Evolutionary conservation across 2,797 vertebrate genomes (phyloP).

Genomic region (Schizopygopsis malacanthus): DNA sequence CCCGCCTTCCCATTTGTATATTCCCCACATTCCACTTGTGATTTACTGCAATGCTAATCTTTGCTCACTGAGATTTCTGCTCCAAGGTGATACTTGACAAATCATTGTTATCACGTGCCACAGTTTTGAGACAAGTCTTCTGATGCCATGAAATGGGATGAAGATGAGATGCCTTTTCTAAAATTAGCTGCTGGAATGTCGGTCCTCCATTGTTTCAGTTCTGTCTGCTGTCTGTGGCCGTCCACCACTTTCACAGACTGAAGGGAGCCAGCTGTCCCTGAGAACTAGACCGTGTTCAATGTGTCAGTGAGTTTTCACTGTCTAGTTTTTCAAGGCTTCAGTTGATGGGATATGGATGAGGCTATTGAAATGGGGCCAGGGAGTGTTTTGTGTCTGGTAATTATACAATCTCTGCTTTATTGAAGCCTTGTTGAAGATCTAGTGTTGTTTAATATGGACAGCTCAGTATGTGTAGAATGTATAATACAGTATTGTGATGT

Average conservation of each 20-base stretch:
- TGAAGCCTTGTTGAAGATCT: constrained; percentile 14
- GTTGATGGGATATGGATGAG: constrained; percentile 11
- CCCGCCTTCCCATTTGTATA: background rate
- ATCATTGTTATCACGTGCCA: background rate
- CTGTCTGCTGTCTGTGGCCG: constrained; percentile 7
- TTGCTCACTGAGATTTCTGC: constrained; percentile 5
- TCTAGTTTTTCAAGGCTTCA: constrained; percentile 34
- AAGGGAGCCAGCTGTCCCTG: constrained; percentile 27
- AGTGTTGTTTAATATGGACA: constrained; percentile 3
- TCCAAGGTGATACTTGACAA: background rate
- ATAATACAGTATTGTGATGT: background rate
- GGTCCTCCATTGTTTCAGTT: constrained; percentile 4
- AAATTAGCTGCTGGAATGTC: constrained; percentile 18
- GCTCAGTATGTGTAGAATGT: background rate
- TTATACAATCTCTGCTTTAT: background rate
- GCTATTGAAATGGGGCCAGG: constrained; percentile 1
- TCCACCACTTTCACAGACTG: constrained; percentile 29
- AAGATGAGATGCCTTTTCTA: background rate
- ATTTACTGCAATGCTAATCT: background rate
- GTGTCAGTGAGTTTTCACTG: constrained; percentile 38
- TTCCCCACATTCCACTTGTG: background rate
- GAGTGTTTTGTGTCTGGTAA: constrained; percentile 27
- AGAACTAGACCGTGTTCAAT: constrained; percentile 25
- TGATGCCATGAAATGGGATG: background rate
- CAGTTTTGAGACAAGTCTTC: background rate